A percentile compares a stretch with the other conserved stretches of the same genome.
Evolutionary conservation across 2,113 vertebrate genomes (phyloP).

Genomic region (Proterorhinus semilunaris): DNA sequence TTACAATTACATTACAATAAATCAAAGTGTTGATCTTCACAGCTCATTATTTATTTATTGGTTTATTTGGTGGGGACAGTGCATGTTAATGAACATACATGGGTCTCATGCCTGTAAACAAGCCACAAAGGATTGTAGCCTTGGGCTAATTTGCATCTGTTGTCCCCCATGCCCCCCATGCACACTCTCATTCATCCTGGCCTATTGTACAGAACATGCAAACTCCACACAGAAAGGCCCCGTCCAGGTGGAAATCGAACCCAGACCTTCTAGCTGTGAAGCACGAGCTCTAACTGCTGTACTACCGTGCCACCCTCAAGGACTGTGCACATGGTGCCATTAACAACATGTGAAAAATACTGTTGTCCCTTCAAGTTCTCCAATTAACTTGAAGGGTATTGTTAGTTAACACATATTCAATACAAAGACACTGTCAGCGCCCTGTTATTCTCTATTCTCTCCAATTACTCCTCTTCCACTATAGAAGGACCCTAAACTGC

Average conservation of each 20-base stretch:
- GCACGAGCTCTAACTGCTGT: too few species aligned
- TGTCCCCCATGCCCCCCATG: too few species aligned
- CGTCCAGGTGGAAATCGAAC: too few species aligned
- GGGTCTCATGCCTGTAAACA: too few species aligned
- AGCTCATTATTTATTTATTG: neutral
- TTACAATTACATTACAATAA: neutral
- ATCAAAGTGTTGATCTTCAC: neutral
- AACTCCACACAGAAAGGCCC: too few species aligned
- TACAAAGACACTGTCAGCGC: constrained; percentile 24
- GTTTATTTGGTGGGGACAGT: too few species aligned
- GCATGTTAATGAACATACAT: too few species aligned
- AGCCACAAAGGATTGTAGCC: too few species aligned
- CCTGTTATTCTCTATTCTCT: constrained; percentile 41
- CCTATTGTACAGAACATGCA: too few species aligned
- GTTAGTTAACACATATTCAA: constrained; percentile 39
- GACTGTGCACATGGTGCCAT: neutral
- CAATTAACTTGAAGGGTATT: constrained; percentile 33
- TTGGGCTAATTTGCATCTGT: too few species aligned
- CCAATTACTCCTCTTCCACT: constrained; percentile 38
- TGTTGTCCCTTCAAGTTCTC: constrained; percentile 23
- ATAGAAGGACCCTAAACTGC: constrained; percentile 30
- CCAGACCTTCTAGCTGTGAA: too few species aligned
- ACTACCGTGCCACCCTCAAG: neutral
- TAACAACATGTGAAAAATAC: neutral
- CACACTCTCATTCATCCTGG: too few species aligned